A percentile compares a stretch with the other conserved stretches of the same genome.
These are phyloP conservation scores for Oryctes rhinoceros DNA, from an alignment of 1,140 invertebrate species.

Conservation along the genomic window DNA sequence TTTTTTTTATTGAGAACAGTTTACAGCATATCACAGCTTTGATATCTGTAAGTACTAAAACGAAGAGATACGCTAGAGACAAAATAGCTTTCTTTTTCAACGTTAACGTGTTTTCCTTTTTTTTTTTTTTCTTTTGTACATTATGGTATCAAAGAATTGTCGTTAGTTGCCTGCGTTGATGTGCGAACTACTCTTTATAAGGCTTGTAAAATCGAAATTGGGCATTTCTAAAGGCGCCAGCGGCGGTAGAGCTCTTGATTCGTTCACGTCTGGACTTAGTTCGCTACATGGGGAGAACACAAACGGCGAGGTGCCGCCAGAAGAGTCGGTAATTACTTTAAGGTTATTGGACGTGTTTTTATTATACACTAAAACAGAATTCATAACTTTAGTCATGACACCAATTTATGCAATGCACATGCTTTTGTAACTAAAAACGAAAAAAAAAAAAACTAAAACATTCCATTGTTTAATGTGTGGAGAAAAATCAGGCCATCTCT, in stretches of 20 bases:
- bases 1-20: background rate
- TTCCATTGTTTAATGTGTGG: too few relatives aligned
- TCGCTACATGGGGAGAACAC: conserved; percentile 61
- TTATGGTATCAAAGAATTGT: background rate
- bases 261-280: conserved; percentile 59
- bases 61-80: background rate
- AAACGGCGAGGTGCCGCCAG: conserved; percentile 59
- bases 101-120: background rate
- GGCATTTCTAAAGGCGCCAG: conserved; percentile 68
- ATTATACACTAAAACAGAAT: conserved; percentile 48
- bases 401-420: too few relatives aligned
- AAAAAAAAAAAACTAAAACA: too few relatives aligned
- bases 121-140: background rate
- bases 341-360: conserved; percentile 51
- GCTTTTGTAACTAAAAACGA: too few relatives aligned
- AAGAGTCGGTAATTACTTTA: conserved; percentile 59
- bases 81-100: background rate
- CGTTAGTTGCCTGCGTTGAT: conserved; percentile 30
- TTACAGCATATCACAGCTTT: conserved; percentile 31
- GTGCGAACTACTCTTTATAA: conserved; percentile 44
- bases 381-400: background rate
- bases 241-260: conserved; percentile 60
- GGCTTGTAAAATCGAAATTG: conserved; percentile 63
- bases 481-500: too few relatives aligned
- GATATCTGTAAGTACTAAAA: conserved; percentile 13